These are phyloP conservation scores for Lethenteron reissneri DNA, from an alignment of 2,113 vertebrate genomes.

Conservation along the genomic window DNA sequence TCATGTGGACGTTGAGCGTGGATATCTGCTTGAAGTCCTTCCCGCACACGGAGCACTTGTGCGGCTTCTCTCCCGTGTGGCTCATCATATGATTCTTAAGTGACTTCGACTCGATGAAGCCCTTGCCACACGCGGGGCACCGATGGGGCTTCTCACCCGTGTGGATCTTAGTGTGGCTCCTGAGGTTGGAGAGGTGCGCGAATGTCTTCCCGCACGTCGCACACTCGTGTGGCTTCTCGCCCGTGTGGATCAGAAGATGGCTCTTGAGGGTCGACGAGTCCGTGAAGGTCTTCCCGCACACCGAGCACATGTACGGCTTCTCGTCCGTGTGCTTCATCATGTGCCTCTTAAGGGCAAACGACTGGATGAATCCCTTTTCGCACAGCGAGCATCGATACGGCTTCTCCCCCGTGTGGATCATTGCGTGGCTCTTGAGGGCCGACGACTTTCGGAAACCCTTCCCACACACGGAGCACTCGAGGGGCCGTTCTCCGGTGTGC, in stretches of 20 bases:
- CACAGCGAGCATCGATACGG: not conserved
- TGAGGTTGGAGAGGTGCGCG: constrained; percentile 17
- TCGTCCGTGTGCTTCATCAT: constrained; percentile 1
- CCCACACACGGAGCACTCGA: not conserved
- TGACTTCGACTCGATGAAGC: not conserved
- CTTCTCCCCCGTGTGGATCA: constrained; percentile 5
- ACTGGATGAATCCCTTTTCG: constrained; percentile 1
- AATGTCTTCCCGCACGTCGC: constrained; percentile 17
- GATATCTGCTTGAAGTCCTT: constrained; percentile 3
- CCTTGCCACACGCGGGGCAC: constrained; percentile 1
- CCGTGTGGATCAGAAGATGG: not conserved
- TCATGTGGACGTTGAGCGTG: constrained; percentile 15
- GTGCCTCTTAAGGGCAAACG: not conserved
- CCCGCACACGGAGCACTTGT: constrained; percentile 1
- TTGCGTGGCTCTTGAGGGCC: not conserved
- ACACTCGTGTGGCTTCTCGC: not conserved
- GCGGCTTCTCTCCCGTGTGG: constrained; percentile 2
- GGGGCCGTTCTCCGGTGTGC: not conserved
- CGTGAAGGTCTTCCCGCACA: constrained; percentile 4
- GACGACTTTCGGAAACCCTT: not conserved
- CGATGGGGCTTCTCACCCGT: not conserved
- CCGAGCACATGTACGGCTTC: constrained; percentile 1
- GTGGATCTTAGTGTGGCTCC: constrained; percentile 15
- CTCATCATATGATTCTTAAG: not conserved
- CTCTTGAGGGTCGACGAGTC: not conserved